Percentiles rank a stretch among this genome's conserved stretches.
phyloP scores from a whole-genome alignment of 2,113 vertebrate species.

The Gymnogyps californianus region DNA sequence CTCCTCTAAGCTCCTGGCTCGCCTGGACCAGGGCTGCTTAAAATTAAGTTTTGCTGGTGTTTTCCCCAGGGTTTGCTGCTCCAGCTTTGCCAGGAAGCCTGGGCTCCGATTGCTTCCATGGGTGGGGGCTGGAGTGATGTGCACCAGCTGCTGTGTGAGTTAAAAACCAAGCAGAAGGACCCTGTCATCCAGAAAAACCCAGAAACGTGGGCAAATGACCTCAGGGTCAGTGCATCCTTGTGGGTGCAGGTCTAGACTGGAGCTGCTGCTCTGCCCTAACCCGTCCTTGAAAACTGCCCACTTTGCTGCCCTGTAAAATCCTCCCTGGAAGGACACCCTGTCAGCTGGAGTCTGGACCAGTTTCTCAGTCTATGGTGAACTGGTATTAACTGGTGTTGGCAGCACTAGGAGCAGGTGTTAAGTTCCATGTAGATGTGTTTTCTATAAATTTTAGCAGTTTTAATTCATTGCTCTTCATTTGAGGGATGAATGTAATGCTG shows the following conservation, averaged over 20 bases:
- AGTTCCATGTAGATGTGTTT: not conserved
- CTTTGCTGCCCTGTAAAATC: not conserved
- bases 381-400: not conserved
- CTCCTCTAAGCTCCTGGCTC: not conserved
- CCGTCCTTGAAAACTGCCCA: not conserved
- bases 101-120: fast-evolving
- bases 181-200: not conserved
- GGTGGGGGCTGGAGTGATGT: not conserved
- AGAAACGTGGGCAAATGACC: not conserved
- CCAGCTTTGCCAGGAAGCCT: not conserved
- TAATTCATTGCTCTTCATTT: not conserved
- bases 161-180: not conserved
- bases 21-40: not conserved
- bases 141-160: not conserved
- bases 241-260: not conserved
- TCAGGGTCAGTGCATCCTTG: not conserved
- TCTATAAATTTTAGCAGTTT: not conserved
- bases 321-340: not conserved
- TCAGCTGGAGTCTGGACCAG: not conserved
- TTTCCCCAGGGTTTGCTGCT: not conserved
- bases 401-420: not conserved
- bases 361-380: not conserved
- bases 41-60: not conserved
- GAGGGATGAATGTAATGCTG: not conserved
- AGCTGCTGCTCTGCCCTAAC: not conserved